Percentiles rank a stretch among this genome's conserved stretches.
Evolutionary conservation across 1,140 invertebrate genomes (phyloP).

Genomic region (Ladona fulva): DNA sequence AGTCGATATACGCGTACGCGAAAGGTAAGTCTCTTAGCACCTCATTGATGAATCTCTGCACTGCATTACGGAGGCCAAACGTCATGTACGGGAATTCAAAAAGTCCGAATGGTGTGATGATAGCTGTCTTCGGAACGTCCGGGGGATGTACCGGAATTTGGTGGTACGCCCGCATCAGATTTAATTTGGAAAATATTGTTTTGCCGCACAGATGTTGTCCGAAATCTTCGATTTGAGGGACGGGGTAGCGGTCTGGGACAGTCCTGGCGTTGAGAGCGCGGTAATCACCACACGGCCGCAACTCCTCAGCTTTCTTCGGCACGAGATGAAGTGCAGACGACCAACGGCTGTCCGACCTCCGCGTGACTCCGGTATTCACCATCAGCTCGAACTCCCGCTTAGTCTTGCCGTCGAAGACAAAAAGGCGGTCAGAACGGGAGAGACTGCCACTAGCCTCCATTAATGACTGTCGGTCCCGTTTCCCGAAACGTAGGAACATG

Average conservation of each 20-base stretch:
- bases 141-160: constrained; percentile 28
- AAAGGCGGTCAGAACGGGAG: no score
- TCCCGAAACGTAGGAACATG: no score
- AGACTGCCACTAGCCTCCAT: no score
- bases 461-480: no score
- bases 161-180: constrained; percentile 32
- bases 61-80: constrained; percentile 39
- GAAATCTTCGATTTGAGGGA: constrained; percentile 31
- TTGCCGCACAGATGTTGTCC: constrained; percentile 23
- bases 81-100: constrained; percentile 33
- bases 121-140: constrained; percentile 31
- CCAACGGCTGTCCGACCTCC: no score
- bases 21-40: constrained; percentile 29
- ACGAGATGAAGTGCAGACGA: no score
- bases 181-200: no score
- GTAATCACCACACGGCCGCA: constrained; percentile 35
- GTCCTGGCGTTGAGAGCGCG: constrained; percentile 22
- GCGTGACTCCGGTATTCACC: no score
- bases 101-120: constrained; percentile 29
- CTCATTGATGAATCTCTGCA: constrained; percentile 35
- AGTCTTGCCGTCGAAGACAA: no score
- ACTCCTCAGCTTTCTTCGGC: constrained; percentile 32
- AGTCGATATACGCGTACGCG: constrained; percentile 36
- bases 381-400: no score
- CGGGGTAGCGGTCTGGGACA: constrained; percentile 30